Conservation (phyloP, 2,888 invertebrate species). For the Apotomis betuletana region DNA sequence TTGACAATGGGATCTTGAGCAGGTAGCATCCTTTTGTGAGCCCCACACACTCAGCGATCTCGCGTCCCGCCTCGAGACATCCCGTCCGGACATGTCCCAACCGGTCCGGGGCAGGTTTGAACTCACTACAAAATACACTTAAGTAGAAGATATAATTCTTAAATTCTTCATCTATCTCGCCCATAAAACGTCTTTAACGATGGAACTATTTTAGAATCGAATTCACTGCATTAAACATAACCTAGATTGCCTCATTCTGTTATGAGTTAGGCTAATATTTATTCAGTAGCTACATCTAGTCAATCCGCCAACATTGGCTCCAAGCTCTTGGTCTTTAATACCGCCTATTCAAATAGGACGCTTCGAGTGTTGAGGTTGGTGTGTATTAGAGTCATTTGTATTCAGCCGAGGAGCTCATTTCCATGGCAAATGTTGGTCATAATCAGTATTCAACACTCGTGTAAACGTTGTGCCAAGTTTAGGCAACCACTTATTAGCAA, state of each 20-base stretch:
- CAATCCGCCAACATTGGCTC: constrained; percentile 24
- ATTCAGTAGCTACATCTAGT: constrained; percentile 32
- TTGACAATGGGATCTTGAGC: constrained; percentile 31
- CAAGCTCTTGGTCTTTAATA: constrained; percentile 12
- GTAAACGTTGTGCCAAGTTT: constrained; percentile 67
- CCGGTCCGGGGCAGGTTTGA: constrained; percentile 47
- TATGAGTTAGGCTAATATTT: constrained; percentile 39
- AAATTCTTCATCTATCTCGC: neutral
- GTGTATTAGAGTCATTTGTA: constrained; percentile 42
- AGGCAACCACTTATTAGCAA: constrained; percentile 74
- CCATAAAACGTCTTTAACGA: neutral
- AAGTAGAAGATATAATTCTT: neutral
- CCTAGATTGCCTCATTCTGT: constrained; percentile 39
- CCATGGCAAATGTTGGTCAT: constrained; percentile 55
- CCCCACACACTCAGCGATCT: constrained; percentile 40
- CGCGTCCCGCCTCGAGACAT: constrained; percentile 42
- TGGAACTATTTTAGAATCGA: constrained; percentile 5
- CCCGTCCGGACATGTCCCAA: constrained; percentile 50
- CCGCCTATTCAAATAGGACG: constrained; percentile 24
- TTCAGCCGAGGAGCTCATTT: constrained; percentile 49
- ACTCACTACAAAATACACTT: constrained; percentile 40
- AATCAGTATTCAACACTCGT: constrained; percentile 68
- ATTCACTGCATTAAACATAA: constrained; percentile 35
- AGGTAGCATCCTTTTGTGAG: constrained; percentile 39
- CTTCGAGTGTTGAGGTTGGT: constrained; percentile 26